These are phyloP conservation scores for Strigamia transsilvanica DNA, from an alignment of 2,888 invertebrate genomes.

Conservation along the genomic window DNA sequence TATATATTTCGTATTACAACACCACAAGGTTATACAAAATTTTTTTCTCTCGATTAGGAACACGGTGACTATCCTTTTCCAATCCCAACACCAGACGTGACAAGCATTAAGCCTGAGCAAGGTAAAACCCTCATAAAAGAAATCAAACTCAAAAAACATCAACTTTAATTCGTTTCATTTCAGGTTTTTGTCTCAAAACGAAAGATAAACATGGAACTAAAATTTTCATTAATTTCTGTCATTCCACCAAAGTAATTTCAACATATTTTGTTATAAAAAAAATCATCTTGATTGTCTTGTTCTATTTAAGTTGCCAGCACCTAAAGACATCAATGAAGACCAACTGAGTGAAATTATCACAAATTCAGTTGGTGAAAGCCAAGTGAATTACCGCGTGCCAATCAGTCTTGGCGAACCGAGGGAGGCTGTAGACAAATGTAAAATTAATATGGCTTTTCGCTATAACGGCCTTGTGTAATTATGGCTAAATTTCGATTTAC, in stretches of 20 bases:
- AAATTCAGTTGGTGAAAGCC: conserved; percentile 71
- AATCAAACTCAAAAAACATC: neutral
- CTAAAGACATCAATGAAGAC: conserved; percentile 66
- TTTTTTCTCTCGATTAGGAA: neutral
- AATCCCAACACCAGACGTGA: neutral
- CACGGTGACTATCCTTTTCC: neutral
- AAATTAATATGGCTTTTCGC: conserved; percentile 56
- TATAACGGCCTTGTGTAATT: too few species aligned
- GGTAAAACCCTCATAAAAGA: neutral
- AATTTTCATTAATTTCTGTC: conserved; percentile 86
- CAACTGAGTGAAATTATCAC: conserved; percentile 73
- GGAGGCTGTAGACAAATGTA: conserved; percentile 78
- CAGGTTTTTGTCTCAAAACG: conserved; percentile 83
- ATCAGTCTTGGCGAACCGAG: conserved; percentile 89
- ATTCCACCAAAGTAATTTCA: conserved; percentile 59
- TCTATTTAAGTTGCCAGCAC: conserved; percentile 59
- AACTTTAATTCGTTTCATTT: conserved; percentile 54
- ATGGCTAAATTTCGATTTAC: too few species aligned
- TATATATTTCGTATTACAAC: neutral
- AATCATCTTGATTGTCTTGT: too few species aligned
- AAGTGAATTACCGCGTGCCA: conserved; percentile 79
- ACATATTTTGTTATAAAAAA: neutral
- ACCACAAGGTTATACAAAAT: neutral
- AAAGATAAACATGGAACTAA: conserved; percentile 70
- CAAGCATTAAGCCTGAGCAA: neutral